Evolutionary conservation across 1,140 invertebrate genomes (phyloP).

Genomic region (Drosophila equinoxialis): DNA sequence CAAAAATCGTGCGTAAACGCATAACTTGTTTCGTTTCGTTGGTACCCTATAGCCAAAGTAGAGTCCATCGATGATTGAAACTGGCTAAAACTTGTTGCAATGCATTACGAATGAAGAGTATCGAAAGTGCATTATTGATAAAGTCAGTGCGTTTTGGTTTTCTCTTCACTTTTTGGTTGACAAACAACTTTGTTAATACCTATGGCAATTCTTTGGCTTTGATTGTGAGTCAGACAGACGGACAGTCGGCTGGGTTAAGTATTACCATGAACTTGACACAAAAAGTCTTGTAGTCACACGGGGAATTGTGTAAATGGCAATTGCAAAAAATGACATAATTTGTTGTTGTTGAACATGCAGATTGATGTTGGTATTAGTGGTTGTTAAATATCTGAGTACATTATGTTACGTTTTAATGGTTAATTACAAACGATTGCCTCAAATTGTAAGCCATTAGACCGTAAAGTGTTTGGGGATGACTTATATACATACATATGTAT

Average conservation of each 20-base stretch:
- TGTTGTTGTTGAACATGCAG: slow-evolving; percentile 8
- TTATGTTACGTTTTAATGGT: slow-evolving; percentile 13
- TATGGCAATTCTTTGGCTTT: slow-evolving; percentile 31
- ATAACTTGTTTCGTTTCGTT: slow-evolving; percentile 63
- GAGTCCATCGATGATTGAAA: not conserved
- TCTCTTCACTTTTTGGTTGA: not conserved
- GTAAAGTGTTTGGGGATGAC: slow-evolving; percentile 8
- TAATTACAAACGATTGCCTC: slow-evolving; percentile 60
- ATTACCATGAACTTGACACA: slow-evolving; percentile 66
- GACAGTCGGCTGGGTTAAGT: slow-evolving; percentile 36
- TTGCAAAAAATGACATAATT: slow-evolving; percentile 67
- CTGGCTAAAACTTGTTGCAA: no score
- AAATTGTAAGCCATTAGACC: slow-evolving; percentile 49
- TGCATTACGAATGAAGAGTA: not conserved
- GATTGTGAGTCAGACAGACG: slow-evolving; percentile 19
- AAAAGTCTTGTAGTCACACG: slow-evolving; percentile 36
- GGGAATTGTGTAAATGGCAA: slow-evolving; percentile 40
- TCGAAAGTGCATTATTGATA: not conserved
- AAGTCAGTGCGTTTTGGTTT: not conserved
- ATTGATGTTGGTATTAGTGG: not conserved
- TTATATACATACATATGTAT: not conserved
- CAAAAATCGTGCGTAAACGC: slow-evolving; percentile 69
- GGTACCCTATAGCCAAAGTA: not conserved
- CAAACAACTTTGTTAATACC: slow-evolving; percentile 4
- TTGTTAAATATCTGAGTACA: not conserved